phyloP scores from a whole-genome alignment of 2,113 vertebrate species.

The Spea bombifrons region DNA sequence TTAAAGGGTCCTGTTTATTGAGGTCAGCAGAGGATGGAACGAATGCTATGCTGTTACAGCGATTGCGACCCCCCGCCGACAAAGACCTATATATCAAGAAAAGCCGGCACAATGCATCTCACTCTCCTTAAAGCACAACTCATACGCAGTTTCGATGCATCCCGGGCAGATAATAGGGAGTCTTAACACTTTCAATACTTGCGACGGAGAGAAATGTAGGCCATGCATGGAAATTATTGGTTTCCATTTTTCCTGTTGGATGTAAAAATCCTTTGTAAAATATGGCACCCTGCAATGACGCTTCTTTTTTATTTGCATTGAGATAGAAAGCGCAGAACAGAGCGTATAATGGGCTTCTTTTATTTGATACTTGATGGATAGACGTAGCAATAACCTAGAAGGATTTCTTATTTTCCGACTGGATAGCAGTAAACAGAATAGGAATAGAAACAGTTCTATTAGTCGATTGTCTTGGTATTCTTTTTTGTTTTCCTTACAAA shows the following conservation, averaged over 20 bases:
- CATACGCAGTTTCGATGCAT: conserved; percentile 9
- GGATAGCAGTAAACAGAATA: too few relatives aligned
- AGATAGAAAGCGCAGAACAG: too few relatives aligned
- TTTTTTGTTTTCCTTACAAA: too few relatives aligned
- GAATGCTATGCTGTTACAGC: background rate
- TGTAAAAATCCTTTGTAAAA: too few relatives aligned
- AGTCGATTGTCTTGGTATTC: too few relatives aligned
- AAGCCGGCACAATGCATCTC: conserved; percentile 14
- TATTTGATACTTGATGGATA: too few relatives aligned
- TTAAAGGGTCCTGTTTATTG: conserved; percentile 25
- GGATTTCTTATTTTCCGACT: too few relatives aligned
- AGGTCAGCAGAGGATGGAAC: conserved; percentile 26
- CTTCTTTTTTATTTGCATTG: too few relatives aligned
- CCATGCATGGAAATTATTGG: background rate
- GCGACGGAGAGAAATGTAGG: background rate
- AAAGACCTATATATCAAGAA: conserved; percentile 2
- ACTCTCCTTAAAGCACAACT: conserved; percentile 50
- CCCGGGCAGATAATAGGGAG: background rate
- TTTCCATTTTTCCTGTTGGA: background rate
- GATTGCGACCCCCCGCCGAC: conserved; percentile 17
- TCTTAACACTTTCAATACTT: conserved; percentile 6
- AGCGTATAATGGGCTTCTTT: too few relatives aligned
- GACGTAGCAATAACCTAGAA: too few relatives aligned
- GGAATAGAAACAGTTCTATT: too few relatives aligned
- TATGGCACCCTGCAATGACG: too few relatives aligned